Conservation (phyloP, 2,888 invertebrate species). For the Acronicta alni region DNA sequence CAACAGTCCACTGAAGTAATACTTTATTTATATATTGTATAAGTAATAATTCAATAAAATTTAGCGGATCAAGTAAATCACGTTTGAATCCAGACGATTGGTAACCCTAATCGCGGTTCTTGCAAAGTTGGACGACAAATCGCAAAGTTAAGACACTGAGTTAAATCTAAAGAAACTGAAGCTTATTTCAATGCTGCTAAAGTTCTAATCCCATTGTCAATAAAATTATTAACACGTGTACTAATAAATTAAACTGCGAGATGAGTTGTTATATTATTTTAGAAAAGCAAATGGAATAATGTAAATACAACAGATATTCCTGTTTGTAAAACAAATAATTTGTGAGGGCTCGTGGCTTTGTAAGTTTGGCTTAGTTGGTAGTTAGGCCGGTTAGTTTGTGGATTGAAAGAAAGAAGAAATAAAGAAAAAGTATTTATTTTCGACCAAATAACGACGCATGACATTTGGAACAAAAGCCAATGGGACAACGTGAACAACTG, state of each 20-base stretch:
- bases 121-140: conserved; percentile 43
- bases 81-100: conserved; percentile 14
- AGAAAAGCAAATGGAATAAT: conserved; percentile 54
- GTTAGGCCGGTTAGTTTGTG: too few relatives aligned
- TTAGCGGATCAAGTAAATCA: neutral
- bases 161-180: conserved; percentile 31
- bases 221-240: conserved; percentile 55
- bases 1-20: too few relatives aligned
- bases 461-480: too few relatives aligned
- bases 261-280: conserved; percentile 64
- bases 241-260: conserved; percentile 58
- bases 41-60: too few relatives aligned
- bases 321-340: conserved; percentile 55
- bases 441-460: too few relatives aligned
- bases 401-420: too few relatives aligned
- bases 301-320: conserved; percentile 47
- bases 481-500: too few relatives aligned
- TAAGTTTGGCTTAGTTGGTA: too few relatives aligned
- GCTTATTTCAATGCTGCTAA: conserved; percentile 24
- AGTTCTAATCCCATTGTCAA: conserved; percentile 27
- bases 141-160: conserved; percentile 48
- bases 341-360: conserved; percentile 21
- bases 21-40: too few relatives aligned
- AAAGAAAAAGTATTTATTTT: too few relatives aligned
- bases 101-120: conserved; percentile 43